Evolutionary conservation across 2,888 invertebrate genomes (phyloP), one percentile per base, ranked within the genome.

Genomic region (Steinernema scapterisci): DNA sequence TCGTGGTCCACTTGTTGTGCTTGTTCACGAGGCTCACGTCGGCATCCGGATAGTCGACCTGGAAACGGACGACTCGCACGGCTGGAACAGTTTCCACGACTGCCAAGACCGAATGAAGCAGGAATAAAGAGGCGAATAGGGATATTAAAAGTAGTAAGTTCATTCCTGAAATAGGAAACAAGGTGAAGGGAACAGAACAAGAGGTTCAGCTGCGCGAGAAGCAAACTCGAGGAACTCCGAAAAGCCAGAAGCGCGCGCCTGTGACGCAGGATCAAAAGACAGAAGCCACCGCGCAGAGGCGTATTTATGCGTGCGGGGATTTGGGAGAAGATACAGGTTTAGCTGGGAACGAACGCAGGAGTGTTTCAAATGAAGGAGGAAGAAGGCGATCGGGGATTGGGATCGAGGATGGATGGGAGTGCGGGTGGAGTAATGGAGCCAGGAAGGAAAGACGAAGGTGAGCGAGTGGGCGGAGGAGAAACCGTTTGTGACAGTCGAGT

Each of bases 21-120:
- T 71, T 46, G 46, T 46, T 46, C 23, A 71, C 51, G 23, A 51
- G 48, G n/a, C 48, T 46, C 45, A 81, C 70, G 45, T 82, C 78
- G 21, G 81, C 82, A 45, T 77, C 70, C 5, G 81, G 81, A 71
- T 81, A 81, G 44, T 75, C 76, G 21, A 81, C 79, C 71, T 83
- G 84, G 21, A 84, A 80, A 31, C 83, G 76, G 19, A 83, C 83
- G 13, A 84, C 83, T 21, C 83, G 73, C 1, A 83, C 79, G 1
- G 84, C 84, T n/a, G 81, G 80, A 1, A 78, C 77, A 11, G 77
- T 78, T 11, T 78, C 63, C 16, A 63, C 63, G 1, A 63, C 27
- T 1, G 25, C 63, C 5, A 31, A n/a, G 16, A n/a, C 13, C 16
- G 16, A 7, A 1, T 16, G 1, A 1, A 63, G 31, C 5, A 63